Conservation (phyloP, 2,888 invertebrate genomes). For the Drosophila parthenogenetica region DNA sequence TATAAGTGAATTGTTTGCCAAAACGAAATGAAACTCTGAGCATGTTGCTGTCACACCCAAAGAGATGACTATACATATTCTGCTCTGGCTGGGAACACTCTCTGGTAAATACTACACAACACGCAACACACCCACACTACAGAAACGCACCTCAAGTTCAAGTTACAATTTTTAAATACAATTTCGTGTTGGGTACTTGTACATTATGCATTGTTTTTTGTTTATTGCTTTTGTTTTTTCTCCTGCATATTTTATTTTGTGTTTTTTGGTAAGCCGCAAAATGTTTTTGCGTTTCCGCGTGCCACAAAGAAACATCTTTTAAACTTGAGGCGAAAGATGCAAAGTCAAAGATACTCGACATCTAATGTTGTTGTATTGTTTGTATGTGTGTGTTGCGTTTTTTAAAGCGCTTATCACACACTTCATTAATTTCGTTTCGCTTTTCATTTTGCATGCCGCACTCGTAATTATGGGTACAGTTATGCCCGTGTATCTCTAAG, state of each 20-base stretch:
- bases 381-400: slow-evolving; percentile 52
- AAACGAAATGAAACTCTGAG: neutral
- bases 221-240: slow-evolving; percentile 1
- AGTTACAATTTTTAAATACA: slow-evolving; percentile 70
- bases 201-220: slow-evolving; percentile 52
- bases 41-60: slow-evolving; percentile 17
- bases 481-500: slow-evolving; percentile 65
- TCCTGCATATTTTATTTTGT: neutral
- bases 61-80: slow-evolving; percentile 13
- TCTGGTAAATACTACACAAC: slow-evolving; percentile 12
- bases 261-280: slow-evolving; percentile 22
- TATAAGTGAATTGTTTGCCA: neutral
- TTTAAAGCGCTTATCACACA: slow-evolving; percentile 76
- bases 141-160: slow-evolving; percentile 63
- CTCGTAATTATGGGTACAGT: slow-evolving; percentile 71
- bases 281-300: slow-evolving; percentile 53
- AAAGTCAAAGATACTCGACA: slow-evolving; percentile 42
- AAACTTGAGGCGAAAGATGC: slow-evolving; percentile 28
- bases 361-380: slow-evolving; percentile 1
- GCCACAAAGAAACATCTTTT: slow-evolving; percentile 43
- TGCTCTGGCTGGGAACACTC: slow-evolving; percentile 31
- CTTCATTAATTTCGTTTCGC: slow-evolving; percentile 78
- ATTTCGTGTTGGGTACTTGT: slow-evolving; percentile 41
- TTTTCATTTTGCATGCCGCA: slow-evolving; percentile 72
- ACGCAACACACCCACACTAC: slow-evolving; percentile 6